Base-by-base conservation (phyloP, 2,113 vertebrate genomes). In the Amazona guildingii region DNA sequence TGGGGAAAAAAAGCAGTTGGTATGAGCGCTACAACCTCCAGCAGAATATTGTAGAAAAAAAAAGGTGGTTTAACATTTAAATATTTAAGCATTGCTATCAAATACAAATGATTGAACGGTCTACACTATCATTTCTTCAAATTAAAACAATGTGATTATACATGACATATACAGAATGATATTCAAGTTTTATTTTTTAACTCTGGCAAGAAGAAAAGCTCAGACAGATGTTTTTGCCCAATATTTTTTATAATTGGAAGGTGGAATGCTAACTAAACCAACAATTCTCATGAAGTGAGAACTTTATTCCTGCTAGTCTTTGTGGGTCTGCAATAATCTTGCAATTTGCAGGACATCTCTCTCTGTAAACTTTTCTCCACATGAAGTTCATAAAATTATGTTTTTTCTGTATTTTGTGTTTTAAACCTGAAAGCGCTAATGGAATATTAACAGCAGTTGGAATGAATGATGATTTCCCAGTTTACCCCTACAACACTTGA, bases 261-360 rank as follows among this genome's bases (percentile, higher is more conserved):
- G 29, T 66, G n/a, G 21, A 72, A 89, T 17, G 7, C 4, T 12
- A 77, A n/a, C 12, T 67, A 64, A 67, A 51, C 9, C 77, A 68
- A 64, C 35, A 84, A 24, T 24, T 82, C 33, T 13, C 11, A 66
- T 21, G 5, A 35, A 35, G 14, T 41, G 17, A 86, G 24, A 86
- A 44, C 11, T 70, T 48, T 10, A 46, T 33, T 86, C 24, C 17
- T 1, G 1, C 15, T 46, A n/a, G 39, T 54, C 35, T 81, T 77
- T 0, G 0, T 31, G 20, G 3, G 4, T 70, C n/a, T 70, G 62
- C 19, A 61, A 39, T 33, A 46, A 46, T 19, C 33, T 27, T 39
- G 9, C 13, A 54, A 10, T 18, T 49, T 3, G 4, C 27, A 67
- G 63, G 31, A 33, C 3, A 29, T 8, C 2, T 79, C 16, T 80